Base-by-base conservation (phyloP, 2,888 invertebrate genomes). In the Proisotoma minuta region DNA sequence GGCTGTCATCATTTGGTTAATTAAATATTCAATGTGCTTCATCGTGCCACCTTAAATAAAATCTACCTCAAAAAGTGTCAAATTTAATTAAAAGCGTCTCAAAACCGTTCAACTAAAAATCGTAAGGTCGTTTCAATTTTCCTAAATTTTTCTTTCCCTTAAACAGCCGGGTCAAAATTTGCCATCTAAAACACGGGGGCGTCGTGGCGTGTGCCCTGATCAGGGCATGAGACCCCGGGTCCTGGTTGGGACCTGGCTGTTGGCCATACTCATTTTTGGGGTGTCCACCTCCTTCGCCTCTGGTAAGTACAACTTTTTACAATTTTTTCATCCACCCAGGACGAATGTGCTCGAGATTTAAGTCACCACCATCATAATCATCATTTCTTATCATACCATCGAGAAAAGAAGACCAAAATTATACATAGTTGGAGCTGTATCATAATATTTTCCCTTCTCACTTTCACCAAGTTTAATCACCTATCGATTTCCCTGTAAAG, bases 171-270 rank as follows among this genome's bases (percentile, higher is more conserved):
- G 62, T 53, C 53, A 49, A 52, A 54, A 54, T 18, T 56, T 40
- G 48, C 62, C 59, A 59, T 58, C 61, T 60, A 63, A 59, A 34
- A 57, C 57, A 40, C 48, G 54, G 57, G 61, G 66, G 68, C 63
- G 61, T 57, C 59, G 63, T 59, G 62, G 65, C 68, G 63, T 59
- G 59, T 63, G 65, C 68, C 68, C 65, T 63, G 63, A 68, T 58
- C 63, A 64, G 71, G 73, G 71, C 70, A 73, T 73, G 73, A 71
- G 70, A 73, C 73, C 73, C 43, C 54, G 71, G 69, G 68, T 70
- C 68, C 71, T 68, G 69, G 60, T 66, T 59, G 66, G 66, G 66
- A 62, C 71, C 59, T 73, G 73, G 73, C 73, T 73, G 62, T 61
- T 71, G 60, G 73, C 73, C 73, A 71, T 71, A 61, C 66, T 73